Conservation (phyloP, 2,888 invertebrate species). For the Cyclophora albipunctata region DNA sequence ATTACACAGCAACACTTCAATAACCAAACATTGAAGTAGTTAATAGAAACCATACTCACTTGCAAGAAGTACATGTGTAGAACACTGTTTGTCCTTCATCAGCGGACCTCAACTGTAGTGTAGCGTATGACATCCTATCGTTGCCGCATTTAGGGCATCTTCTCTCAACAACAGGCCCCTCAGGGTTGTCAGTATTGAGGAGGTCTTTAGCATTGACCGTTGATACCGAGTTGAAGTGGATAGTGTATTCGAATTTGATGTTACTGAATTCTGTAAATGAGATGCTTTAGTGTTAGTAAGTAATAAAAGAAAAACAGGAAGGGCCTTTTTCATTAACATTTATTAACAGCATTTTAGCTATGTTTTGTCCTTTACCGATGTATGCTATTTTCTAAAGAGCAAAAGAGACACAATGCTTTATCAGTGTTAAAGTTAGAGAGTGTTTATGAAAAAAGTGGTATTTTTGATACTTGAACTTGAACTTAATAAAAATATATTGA, state of each 20-base stretch:
- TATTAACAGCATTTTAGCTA: too few species aligned
- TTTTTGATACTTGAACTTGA: too few species aligned
- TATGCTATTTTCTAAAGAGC: too few species aligned
- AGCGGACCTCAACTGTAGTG: constrained; percentile 94
- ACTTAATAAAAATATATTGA: too few species aligned
- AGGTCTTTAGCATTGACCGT: constrained; percentile 47
- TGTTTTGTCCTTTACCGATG: too few species aligned
- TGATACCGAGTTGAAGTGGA: constrained; percentile 80
- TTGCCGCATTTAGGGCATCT: constrained; percentile 91
- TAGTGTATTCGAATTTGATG: constrained; percentile 79
- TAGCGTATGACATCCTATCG: constrained; percentile 96
- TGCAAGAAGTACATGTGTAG: constrained; percentile 96
- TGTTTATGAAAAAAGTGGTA: too few species aligned
- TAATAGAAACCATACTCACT: constrained; percentile 68
- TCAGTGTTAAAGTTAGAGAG: too few species aligned
- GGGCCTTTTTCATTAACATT: too few species aligned
- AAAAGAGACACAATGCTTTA: too few species aligned
- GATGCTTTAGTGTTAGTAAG: too few species aligned
- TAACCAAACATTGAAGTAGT: background rate
- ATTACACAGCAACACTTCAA: background rate
- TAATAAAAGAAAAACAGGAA: too few species aligned
- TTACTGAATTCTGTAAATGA: constrained; percentile 77
- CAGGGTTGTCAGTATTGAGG: constrained; percentile 61
- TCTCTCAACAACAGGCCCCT: constrained; percentile 87
- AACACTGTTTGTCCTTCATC: constrained; percentile 99